Conservation (phyloP, 2,113 vertebrate species). For the Anolis sagrei region DNA sequence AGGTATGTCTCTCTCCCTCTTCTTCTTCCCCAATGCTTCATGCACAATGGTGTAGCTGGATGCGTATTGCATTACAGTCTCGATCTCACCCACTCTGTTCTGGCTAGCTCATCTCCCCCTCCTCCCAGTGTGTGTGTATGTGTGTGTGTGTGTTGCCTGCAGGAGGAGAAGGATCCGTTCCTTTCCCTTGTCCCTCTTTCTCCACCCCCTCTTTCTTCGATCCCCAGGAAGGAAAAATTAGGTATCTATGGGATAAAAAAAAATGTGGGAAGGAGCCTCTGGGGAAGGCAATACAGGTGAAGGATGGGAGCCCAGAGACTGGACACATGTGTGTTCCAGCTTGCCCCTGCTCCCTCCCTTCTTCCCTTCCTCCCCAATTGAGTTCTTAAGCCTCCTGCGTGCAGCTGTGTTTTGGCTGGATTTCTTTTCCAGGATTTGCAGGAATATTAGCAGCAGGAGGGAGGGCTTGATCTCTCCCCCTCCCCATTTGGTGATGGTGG, state of each 20-base stretch:
- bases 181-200: not conserved
- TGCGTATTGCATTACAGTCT: too few relatives aligned
- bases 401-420: slow-evolving; percentile 28
- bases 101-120: too few relatives aligned
- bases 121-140: too few relatives aligned
- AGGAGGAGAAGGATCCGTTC: too few relatives aligned
- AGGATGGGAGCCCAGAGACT: not conserved
- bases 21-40: too few relatives aligned
- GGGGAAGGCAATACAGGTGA: slow-evolving; percentile 29
- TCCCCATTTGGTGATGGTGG: not conserved
- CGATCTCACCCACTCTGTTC: too few relatives aligned
- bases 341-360: too few relatives aligned
- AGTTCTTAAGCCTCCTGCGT: slow-evolving; percentile 43
- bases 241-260: slow-evolving; percentile 11
- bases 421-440: slow-evolving; percentile 36
- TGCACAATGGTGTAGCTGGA: not conserved
- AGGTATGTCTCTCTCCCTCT: slow-evolving; percentile 7
- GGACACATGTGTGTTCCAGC: not conserved
- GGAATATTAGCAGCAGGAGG: slow-evolving; percentile 7
- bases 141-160: not conserved
- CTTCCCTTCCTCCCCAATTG: not conserved
- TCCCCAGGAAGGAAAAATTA: slow-evolving; percentile 12
- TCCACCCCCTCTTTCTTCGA: not conserved
- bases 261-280: not conserved
- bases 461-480: slow-evolving; percentile 12